Conservation (phyloP, 2,113 vertebrate species). For the Festucalex cinctus region DNA sequence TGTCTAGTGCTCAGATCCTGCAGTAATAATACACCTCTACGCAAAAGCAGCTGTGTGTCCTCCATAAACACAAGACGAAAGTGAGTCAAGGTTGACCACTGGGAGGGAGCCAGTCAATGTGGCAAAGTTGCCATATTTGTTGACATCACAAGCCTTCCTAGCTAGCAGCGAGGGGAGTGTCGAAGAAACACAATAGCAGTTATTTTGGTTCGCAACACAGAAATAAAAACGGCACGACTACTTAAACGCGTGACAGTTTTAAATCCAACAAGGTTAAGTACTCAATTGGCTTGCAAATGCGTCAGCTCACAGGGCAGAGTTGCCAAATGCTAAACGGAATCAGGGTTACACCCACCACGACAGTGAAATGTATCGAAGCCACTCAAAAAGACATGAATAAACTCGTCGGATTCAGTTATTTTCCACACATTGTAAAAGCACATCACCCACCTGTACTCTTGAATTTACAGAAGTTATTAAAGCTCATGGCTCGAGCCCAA, state of each 20-base stretch:
- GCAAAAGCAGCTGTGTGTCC: neutral
- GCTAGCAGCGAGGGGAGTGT: slow-evolving; percentile 6
- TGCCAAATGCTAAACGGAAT: neutral
- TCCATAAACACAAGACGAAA: neutral
- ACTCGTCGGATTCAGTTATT: neutral
- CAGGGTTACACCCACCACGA: neutral
- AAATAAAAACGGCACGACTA: neutral
- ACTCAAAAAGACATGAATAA: neutral
- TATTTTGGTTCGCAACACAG: neutral
- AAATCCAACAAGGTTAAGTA: neutral
- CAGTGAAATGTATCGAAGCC: neutral
- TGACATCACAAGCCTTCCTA: slow-evolving; percentile 42
- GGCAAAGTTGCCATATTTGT: slow-evolving; percentile 54
- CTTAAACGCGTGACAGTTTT: neutral
- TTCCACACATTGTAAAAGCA: neutral
- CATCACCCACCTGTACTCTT: slow-evolving; percentile 42
- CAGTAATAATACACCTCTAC: neutral
- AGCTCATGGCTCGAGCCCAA: slow-evolving; percentile 44
- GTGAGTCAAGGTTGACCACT: slow-evolving; percentile 10
- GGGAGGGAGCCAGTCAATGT: neutral
- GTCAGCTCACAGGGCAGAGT: neutral
- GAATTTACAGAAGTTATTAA: slow-evolving; percentile 23
- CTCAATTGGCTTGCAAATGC: neutral
- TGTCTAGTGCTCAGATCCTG: neutral
- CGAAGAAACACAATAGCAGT: neutral